Evolutionary conservation across 2,888 invertebrate species (phyloP), one percentile per base, ranked within the genome.

Genomic region (Platycheirus rosarum): DNA sequence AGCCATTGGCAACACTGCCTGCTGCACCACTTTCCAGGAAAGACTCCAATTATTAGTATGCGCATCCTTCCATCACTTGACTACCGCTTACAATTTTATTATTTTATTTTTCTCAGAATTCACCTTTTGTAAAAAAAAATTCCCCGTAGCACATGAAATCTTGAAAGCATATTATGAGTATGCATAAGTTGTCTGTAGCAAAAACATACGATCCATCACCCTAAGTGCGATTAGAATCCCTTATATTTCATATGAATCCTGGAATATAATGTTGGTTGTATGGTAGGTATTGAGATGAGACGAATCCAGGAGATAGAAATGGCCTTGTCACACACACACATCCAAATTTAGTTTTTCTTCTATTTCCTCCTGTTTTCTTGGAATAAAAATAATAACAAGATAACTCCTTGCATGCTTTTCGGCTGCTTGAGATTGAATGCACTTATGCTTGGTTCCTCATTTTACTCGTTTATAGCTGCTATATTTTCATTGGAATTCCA

Each of bases 21-120:
- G 16, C 4, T 14, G 16, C 7, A 29, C 9, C 7, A 2, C 20
- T 53, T 5, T 51, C 32, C 6, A 37, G 14, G 40, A 70, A 42
- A 35, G 63, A 63, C 55, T 40, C 40, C 42, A 55, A 48, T 48
- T 76, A 57, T 76, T 76, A 70, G 76, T 49, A 77, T 70, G 70
- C 76, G 48, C n/a, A 26, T 49, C 26, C 8, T 46, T 48, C 29
- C 53, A 26, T 35, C 44, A 23, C 35, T 53, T 46, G 32, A 44
- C 16, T 62, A 0, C n/a, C 46, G 44, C 14, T 55, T 53, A 40
- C 20, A 48, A 48, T 53, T 68, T 46, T 6, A 26, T 4, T 51
- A 29, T 48, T 48, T 48, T 26, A 26, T 53, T 75, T 68, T 62
- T 40, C 40, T 48, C 11, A 44, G 37, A 23, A 55, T 37, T 48